Evolutionary conservation across 2,888 invertebrate genomes (phyloP), one percentile per base, ranked within the genome.

Genomic region (Andrena dorsata): DNA sequence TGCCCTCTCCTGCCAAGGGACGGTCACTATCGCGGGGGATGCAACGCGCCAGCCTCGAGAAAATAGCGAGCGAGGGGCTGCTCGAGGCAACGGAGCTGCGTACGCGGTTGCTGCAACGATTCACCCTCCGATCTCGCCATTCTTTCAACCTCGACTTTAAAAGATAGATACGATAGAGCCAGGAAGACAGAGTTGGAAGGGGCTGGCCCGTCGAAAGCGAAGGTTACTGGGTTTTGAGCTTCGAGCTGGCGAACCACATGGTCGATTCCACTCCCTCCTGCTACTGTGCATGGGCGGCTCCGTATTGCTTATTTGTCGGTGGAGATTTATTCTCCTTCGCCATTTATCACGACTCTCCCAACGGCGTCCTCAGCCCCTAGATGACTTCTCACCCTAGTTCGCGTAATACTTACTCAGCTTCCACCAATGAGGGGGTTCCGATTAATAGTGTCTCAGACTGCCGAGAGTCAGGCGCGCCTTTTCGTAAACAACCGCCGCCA

Each of bases 1-100:
- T 69, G 47, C 51, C 51, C 47, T 41, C 30, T 56, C 16, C 26
- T 23, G 35, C 20, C 49, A 16, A 56, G 20, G 5, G 10, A 58
- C 53, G 65, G 61, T 61, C 77, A 61, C 71, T 47, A 51, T 77
- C 51, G 51, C 51, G 30, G 20, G 60, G 64, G 68, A 56, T 63
- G 74, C 66, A 66, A 23, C 51, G 7, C 32, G 66, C 10, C 13
- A 20, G 20, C 26, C 28, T 41, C 30, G 23, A n/a, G 28, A 2
- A 13, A n/a, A 13, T 28, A 49, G n/a, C 51, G 23, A 51, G 13
- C 49, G 20, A 56, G 23, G 63, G 69, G 69, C 32, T 20, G 61
- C 61, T 61, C 32, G 61, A 20, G 32, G 61, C 32, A 1, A 4
- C n/a, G 20, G 13, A 32, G 20, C 35, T 6, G n/a, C 7, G 0